A percentile compares a stretch with the other conserved stretches of the same genome.
phyloP scores from a whole-genome alignment of 35 echinoderm and acorn worm genomes.

The Ptychodera flava region DNA sequence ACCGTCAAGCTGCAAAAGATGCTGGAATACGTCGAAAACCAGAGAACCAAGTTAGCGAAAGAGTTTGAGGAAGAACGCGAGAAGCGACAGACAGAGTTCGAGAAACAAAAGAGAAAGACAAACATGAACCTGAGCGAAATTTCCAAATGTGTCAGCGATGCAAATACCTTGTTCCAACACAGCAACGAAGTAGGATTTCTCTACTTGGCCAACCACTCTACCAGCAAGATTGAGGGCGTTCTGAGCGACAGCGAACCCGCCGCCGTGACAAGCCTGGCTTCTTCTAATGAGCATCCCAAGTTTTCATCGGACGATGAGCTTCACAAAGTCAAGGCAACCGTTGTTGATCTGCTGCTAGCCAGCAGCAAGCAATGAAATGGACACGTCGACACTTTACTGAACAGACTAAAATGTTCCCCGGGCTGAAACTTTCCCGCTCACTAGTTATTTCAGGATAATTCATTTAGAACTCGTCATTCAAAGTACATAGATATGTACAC shows the following conservation, averaged over 20 bases:
- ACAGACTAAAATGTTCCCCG: no score
- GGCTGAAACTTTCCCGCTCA: no score
- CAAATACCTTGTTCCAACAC: neutral
- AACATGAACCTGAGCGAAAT: neutral
- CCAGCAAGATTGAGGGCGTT: neutral
- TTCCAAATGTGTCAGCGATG: neutral
- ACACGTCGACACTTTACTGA: no score
- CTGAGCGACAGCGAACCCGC: no score
- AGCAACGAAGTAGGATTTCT: neutral
- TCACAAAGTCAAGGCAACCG: neutral
- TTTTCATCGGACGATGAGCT: neutral
- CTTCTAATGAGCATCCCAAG: no score
- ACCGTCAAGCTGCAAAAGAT: neutral
- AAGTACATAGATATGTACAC: no score
- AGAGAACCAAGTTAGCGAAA: neutral
- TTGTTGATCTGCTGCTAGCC: neutral
- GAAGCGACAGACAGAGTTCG: neutral
- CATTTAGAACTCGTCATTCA: no score
- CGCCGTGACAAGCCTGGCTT: no score
- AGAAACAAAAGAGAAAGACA: neutral
- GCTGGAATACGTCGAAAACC: neutral
- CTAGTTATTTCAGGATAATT: no score
- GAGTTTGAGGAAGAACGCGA: neutral
- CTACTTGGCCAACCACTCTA: neutral
- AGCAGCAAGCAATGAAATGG: no score